Percentiles rank a stretch among this genome's conserved stretches.
phyloP scores from a whole-genome alignment of 2,113 vertebrate species.

The Callipepla californica region DNA sequence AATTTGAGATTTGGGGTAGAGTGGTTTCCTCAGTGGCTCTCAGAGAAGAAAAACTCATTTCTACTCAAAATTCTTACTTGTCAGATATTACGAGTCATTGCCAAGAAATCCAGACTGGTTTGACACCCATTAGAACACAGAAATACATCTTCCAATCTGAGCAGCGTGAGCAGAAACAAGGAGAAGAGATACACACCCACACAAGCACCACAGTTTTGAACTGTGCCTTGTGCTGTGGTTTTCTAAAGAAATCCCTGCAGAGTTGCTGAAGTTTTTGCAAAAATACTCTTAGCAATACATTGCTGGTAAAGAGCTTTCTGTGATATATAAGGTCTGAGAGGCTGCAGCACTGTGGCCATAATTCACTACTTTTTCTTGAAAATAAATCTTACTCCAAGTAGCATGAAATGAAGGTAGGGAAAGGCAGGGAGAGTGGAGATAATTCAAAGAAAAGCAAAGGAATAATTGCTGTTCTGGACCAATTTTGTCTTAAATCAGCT shows the following conservation, averaged over 20 bases:
- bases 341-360: not conserved
- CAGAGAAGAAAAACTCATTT: not conserved
- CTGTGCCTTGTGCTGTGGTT: not conserved
- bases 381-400: conserved; percentile 63
- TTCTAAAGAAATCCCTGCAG: conserved; percentile 21
- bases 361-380: conserved; percentile 40
- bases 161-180: not conserved
- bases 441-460: conserved; percentile 11
- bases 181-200: not conserved
- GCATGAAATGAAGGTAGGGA: conserved; percentile 41
- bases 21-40: not conserved
- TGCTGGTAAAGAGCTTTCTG: conserved; percentile 34
- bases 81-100: not conserved
- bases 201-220: not conserved
- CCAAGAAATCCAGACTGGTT: not conserved
- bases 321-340: conserved; percentile 55
- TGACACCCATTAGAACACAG: not conserved
- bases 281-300: conserved; percentile 32
- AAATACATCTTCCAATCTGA: not conserved
- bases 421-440: conserved; percentile 7
- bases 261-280: conserved; percentile 26
- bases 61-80: not conserved
- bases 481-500: conserved; percentile 53
- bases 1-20: not conserved
- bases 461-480: not conserved